Evolutionary conservation across 35 echinoderm and acorn worm species (phyloP).

Genomic region (Heliocidaris erythrogramma): DNA sequence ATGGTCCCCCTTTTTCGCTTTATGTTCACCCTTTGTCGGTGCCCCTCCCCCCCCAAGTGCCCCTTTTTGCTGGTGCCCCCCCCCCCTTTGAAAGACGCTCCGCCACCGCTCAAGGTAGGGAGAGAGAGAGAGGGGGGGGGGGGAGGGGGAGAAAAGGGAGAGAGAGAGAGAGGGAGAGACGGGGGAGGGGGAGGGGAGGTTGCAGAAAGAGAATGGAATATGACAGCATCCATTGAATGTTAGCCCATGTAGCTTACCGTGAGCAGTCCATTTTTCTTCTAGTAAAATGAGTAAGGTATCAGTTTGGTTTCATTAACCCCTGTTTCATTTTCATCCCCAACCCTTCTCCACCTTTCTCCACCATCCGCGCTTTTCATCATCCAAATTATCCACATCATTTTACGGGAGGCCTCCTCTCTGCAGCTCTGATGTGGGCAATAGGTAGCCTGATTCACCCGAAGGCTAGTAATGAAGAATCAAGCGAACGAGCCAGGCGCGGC

Average conservation of each 20-base stretch:
- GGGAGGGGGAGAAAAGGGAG: no score
- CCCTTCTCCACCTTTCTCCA: not conserved
- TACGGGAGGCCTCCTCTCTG: not conserved
- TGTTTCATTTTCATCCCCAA: not conserved
- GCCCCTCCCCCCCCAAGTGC: no score
- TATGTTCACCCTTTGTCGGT: no score
- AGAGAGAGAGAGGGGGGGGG: no score
- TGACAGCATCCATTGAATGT: no score
- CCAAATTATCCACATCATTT: not conserved
- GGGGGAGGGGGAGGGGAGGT: no score
- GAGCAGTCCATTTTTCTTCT: not conserved
- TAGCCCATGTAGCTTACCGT: no score
- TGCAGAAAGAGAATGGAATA: no score
- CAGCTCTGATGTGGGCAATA: not conserved
- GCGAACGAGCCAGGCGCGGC: not conserved
- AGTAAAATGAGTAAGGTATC: not conserved
- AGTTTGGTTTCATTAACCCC: not conserved
- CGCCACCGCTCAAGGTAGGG: no score
- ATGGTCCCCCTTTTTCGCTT: no score
- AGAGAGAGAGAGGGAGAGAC: not conserved
- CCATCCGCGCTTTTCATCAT: not conserved
- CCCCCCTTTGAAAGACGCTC: no score
- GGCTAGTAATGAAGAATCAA: not conserved
- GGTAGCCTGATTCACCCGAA: not conserved
- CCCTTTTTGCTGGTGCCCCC: no score